Base-by-base conservation (phyloP, 2,113 vertebrate species). In the Clarias batrachus region DNA sequence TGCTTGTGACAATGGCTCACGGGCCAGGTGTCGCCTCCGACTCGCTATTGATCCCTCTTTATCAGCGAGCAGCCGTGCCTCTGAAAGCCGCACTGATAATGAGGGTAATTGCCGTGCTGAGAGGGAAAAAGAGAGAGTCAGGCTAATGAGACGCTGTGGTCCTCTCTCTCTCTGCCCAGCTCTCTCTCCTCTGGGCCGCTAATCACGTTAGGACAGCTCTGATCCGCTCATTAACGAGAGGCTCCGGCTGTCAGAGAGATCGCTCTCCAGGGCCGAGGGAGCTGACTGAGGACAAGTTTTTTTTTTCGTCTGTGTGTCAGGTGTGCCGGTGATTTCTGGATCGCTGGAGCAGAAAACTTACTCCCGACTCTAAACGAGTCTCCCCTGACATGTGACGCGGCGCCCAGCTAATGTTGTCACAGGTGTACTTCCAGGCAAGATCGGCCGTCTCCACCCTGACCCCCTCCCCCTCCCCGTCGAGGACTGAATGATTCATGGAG, bases 41-140 rank as follows among this genome's bases (percentile, higher is more conserved):
- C 73, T 86, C 83, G 37, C 30, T 86, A 88, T 92, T 93, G 87
- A 90, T 90, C 90, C 90, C 76, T 88, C 80, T 89, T 87, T 82
- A 83, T 83, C 88, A 81, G 70, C 48, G 27, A 90, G 88, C 86
- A 57, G 65, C 62, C 79, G 59, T 85, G 84, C 88, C 68, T 91
- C 82, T 87, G 87, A 89, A 88, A 87, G 85, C 89, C 27, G 21
- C 54, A 71, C 85, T 33, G 87, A 89, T 92, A 91, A 92, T 84
- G 76, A 90, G 80, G 87, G 82, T 89, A 92, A 87, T 90, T 62
- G 86, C 81, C 13, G 19, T 25, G 73, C 9, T 7, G 56, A 37
- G 57, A 56, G 5, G 16, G 25, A 62, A 57, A 27, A 57, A 87
- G 54, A 62, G 48, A 63, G 60, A 70, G 63, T 11, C n/a, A 81